Percentiles rank a stretch among this genome's conserved stretches.
phyloP scores from a whole-genome alignment of 1,140 invertebrate genomes.

The Elysia chlorotica region DNA sequence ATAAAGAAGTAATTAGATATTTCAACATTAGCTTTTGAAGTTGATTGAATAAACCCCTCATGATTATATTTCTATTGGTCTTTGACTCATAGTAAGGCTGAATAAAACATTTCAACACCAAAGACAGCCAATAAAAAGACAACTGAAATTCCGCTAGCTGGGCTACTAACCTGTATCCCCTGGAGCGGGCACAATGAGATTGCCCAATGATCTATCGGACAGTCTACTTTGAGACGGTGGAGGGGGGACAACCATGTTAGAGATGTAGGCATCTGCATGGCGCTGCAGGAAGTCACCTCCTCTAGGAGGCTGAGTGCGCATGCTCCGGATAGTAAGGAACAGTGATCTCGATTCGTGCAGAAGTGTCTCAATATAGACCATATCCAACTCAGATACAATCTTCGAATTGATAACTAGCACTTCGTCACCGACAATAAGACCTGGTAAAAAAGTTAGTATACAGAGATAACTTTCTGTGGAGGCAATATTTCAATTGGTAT shows the following conservation, averaged over 20 bases:
- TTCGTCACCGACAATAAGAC: conserved; percentile 95
- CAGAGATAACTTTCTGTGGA: no score
- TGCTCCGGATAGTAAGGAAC: conserved; percentile 97
- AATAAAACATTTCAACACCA: no score
- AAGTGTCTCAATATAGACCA: conserved; percentile 96
- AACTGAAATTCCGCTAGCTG: not conserved
- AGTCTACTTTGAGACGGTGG: conserved; percentile 86
- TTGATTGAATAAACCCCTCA: no score
- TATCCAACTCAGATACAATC: conserved; percentile 96
- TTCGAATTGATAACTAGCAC: conserved; percentile 98
- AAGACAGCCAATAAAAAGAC: no score
- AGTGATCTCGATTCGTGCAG: conserved; percentile 92
- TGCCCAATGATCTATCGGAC: conserved; percentile 93
- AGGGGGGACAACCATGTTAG: conserved; percentile 92
- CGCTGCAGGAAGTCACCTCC: conserved; percentile 38
- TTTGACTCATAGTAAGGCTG: no score
- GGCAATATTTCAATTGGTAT: no score
- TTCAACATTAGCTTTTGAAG: no score
- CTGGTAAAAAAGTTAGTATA: no score
- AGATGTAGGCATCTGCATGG: conserved; percentile 77
- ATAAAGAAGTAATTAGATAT: no score
- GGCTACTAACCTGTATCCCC: not conserved
- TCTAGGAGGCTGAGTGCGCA: conserved; percentile 85
- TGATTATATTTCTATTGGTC: no score
- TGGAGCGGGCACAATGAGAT: conserved; percentile 87